phyloP scores from a whole-genome alignment of 2,113 vertebrate species.

The Clarias macrocephalus region DNA sequence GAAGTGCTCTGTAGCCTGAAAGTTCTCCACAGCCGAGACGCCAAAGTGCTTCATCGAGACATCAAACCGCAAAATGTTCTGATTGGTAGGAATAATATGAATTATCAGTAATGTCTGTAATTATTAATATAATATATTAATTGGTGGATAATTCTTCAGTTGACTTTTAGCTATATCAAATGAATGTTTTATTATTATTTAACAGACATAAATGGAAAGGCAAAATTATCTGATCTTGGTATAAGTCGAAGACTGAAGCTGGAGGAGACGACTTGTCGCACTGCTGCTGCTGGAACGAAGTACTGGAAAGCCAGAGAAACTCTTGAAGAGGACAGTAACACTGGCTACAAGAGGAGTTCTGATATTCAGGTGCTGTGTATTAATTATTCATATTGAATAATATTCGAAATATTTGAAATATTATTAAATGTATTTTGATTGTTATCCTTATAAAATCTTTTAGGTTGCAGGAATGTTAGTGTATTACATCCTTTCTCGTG shows the following conservation, averaged over 20 bases:
- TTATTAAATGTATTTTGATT: neutral
- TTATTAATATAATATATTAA: neutral
- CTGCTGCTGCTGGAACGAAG: constrained; percentile 60
- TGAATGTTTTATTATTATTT: neutral
- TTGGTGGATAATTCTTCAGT: neutral
- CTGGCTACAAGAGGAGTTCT: constrained; percentile 60
- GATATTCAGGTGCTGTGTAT: constrained; percentile 64
- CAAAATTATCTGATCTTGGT: constrained; percentile 65
- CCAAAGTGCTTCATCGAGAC: constrained; percentile 63
- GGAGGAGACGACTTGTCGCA: constrained; percentile 55
- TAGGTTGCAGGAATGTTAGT: constrained; percentile 71
- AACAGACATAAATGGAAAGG: constrained; percentile 55
- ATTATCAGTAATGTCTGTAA: neutral
- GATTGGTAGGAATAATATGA: constrained; percentile 58
- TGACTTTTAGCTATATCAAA: too few species aligned
- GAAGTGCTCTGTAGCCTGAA: constrained; percentile 58
- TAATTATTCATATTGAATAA: neutral
- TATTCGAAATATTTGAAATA: neutral
- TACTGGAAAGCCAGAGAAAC: constrained; percentile 68
- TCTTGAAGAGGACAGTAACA: constrained; percentile 24
- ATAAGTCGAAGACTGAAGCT: constrained; percentile 60
- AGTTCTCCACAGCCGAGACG: constrained; percentile 54
- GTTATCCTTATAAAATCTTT: neutral
- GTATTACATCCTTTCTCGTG: constrained; percentile 67
- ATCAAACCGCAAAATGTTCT: constrained; percentile 71